phyloP scores from a whole-genome alignment of 2,888 invertebrate genomes.

The Meliscaeva auricollis region DNA sequence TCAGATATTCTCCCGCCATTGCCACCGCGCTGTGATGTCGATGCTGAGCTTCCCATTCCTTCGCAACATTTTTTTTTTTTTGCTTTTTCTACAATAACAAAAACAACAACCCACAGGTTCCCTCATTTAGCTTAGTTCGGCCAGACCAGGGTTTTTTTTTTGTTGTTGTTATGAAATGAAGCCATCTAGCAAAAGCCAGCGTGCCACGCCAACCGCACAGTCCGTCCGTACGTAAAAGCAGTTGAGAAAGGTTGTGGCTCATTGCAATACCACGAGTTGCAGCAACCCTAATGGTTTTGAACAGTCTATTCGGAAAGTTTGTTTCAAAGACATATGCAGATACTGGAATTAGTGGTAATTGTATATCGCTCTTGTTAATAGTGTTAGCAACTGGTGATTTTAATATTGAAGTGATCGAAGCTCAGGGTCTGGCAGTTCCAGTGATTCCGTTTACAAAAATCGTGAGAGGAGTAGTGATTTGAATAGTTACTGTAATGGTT shows the following conservation, averaged over 20 bases:
- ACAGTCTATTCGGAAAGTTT: constrained; percentile 49
- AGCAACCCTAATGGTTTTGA: constrained; percentile 36
- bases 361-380: no score
- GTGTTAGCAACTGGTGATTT: no score
- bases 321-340: no score
- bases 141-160: neutral
- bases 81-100: neutral
- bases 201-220: constrained; percentile 26
- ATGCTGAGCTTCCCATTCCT: neutral
- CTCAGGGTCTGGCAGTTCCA: no score
- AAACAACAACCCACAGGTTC: neutral
- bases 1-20: neutral
- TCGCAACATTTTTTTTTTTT: neutral
- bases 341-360: no score
- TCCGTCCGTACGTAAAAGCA: constrained; percentile 38
- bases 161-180: constrained; percentile 59
- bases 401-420: no score
- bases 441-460: no score
- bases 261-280: constrained; percentile 55
- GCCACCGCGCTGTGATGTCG: no score
- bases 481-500: no score
- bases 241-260: constrained; percentile 74
- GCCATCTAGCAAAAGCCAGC: constrained; percentile 38
- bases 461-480: no score
- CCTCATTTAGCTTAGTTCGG: constrained; percentile 26